Percentiles rank a stretch among this genome's conserved stretches.
Conservation (phyloP, 2,888 invertebrate genomes). For the Stenoptilia bipunctidactyla region DNA sequence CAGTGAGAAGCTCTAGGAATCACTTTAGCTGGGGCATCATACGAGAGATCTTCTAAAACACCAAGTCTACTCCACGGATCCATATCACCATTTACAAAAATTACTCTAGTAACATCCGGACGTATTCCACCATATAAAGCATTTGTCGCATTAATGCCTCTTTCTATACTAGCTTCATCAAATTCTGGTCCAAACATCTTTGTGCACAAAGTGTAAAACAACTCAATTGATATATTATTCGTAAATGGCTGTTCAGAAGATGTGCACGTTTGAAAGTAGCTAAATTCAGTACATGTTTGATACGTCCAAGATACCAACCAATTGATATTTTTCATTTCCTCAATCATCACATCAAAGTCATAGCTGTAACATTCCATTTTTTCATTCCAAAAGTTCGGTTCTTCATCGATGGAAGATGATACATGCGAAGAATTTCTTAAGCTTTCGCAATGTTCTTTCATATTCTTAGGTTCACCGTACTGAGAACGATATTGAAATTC, state of each 20-base stretch:
- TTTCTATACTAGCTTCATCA: conserved; percentile 35
- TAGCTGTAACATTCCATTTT: conserved; percentile 31
- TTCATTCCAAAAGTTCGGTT: conserved; percentile 23
- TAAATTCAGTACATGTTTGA: conserved; percentile 84
- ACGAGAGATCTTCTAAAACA: conserved; percentile 49
- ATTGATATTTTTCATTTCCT: conserved; percentile 24
- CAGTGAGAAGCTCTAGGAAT: conserved; percentile 44
- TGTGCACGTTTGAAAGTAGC: conserved; percentile 77
- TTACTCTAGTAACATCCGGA: conserved; percentile 64
- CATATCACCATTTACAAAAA: conserved; percentile 70
- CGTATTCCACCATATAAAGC: conserved; percentile 52
- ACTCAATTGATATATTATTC: conserved; percentile 44
- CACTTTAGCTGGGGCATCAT: conserved; percentile 41
- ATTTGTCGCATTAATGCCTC: conserved; percentile 49
- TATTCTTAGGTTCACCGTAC: conserved; percentile 31
- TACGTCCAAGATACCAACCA: conserved; percentile 71
- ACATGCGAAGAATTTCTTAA: conserved; percentile 17
- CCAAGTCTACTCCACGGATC: conserved; percentile 73
- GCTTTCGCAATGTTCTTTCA: conserved; percentile 32
- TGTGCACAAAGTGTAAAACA: conserved; percentile 44
- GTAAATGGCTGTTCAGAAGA: conserved; percentile 72
- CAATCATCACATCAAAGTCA: conserved; percentile 36
- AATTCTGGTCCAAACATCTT: conserved; percentile 49
- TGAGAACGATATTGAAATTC: conserved; percentile 38
- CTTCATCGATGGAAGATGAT: conserved; percentile 20